These are phyloP conservation scores for Pseudeuparius sepicola DNA, from an alignment of 2,888 invertebrate genomes.

Conservation along the genomic window DNA sequence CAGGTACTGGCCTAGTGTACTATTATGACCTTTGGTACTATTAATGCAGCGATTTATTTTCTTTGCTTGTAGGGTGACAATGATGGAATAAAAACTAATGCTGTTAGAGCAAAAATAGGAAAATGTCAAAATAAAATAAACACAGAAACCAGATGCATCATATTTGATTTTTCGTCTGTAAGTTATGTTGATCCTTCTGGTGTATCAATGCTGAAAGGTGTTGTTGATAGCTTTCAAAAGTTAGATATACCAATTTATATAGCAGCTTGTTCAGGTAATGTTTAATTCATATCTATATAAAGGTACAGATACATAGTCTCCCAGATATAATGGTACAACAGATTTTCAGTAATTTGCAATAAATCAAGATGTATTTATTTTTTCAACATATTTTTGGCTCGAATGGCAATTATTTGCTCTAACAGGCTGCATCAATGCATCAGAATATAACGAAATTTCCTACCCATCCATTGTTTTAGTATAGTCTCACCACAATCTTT, in stretches of 20 bases:
- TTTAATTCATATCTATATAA: slow-evolving; percentile 3
- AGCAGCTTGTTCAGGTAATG: slow-evolving; percentile 34
- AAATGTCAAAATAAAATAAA: slow-evolving; percentile 30
- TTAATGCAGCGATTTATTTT: too few relatives aligned
- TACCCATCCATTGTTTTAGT: too few relatives aligned
- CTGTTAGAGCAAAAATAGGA: slow-evolving; percentile 19
- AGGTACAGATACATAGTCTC: too few relatives aligned
- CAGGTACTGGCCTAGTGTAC: too few relatives aligned
- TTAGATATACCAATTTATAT: slow-evolving; percentile 46
- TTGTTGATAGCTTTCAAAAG: slow-evolving; percentile 44
- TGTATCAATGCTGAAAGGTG: slow-evolving; percentile 43
- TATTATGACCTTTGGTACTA: too few relatives aligned
- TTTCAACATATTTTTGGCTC: background rate
- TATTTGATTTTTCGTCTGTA: slow-evolving; percentile 54
- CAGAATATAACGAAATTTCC: too few relatives aligned
- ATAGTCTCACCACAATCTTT: too few relatives aligned
- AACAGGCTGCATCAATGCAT: too few relatives aligned
- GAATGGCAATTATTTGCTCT: background rate
- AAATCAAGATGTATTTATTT: too few relatives aligned
- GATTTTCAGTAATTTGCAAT: slow-evolving; percentile 4
- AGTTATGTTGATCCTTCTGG: slow-evolving; percentile 57
- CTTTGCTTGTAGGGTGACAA: too few relatives aligned
- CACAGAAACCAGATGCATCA: slow-evolving; percentile 33
- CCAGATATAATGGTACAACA: slow-evolving; percentile 1
- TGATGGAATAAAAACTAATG: slow-evolving; percentile 11